phyloP scores from a whole-genome alignment of 2,113 vertebrate species.

The Dermatemys mawii region DNA sequence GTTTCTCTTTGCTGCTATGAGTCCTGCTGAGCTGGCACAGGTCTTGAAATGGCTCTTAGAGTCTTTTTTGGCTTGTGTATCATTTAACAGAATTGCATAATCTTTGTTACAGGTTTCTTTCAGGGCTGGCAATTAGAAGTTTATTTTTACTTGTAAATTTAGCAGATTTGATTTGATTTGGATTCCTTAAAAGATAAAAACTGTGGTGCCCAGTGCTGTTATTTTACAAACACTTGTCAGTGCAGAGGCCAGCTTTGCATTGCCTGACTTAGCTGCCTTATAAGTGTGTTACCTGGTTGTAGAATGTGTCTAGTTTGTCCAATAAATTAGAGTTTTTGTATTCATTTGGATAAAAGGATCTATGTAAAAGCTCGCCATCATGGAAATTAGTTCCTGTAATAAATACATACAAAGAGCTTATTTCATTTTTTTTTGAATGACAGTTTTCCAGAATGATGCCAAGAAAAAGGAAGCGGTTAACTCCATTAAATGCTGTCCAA shows the following conservation, averaged over 20 bases:
- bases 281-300: constrained; percentile 12
- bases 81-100: background rate
- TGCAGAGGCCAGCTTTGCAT: background rate
- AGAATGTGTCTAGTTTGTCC: background rate
- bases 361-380: background rate
- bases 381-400: background rate
- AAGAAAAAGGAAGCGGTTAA: constrained; percentile 66
- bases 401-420: background rate
- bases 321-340: background rate
- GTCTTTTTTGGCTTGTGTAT: background rate
- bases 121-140: background rate
- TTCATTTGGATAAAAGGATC: background rate
- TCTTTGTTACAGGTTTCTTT: background rate
- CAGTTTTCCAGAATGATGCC: constrained; percentile 59
- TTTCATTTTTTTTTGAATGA: background rate
- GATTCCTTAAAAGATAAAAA: constrained; percentile 1
- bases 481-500: constrained; percentile 35
- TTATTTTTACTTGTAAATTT: background rate
- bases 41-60: background rate
- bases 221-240: background rate
- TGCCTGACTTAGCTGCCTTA: background rate
- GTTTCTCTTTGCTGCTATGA: background rate
- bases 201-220: background rate
- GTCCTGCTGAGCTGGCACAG: background rate
- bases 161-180: background rate